These are phyloP conservation scores for Aleiodes sp. DNA, from an alignment of 1,140 invertebrate species.

Conservation along the genomic window DNA sequence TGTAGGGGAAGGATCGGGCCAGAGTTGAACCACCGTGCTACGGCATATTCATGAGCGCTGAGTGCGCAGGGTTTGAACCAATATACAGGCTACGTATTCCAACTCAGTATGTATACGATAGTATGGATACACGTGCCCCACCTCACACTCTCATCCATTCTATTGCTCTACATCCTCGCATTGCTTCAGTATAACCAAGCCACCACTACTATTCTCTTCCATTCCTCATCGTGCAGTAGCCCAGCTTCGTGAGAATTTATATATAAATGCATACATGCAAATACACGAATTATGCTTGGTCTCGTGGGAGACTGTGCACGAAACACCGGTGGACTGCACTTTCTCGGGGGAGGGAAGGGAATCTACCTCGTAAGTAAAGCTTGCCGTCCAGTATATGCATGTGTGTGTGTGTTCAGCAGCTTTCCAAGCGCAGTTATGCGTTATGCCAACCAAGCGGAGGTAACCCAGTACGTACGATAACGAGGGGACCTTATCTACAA, in stretches of 20 bases:
- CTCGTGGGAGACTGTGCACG: conserved; percentile 13
- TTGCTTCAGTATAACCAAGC: conserved; percentile 6
- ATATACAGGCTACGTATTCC: conserved; percentile 47
- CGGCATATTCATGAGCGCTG: conserved; percentile 60
- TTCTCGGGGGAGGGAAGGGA: conserved; percentile 11
- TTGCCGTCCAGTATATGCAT: neutral
- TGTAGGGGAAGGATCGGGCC: conserved; percentile 42
- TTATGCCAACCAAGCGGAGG: conserved; percentile 5
- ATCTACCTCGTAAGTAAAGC: conserved; percentile 30
- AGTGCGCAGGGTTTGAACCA: conserved; percentile 57
- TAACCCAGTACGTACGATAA: neutral
- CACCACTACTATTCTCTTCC: neutral
- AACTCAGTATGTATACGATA: conserved; percentile 35
- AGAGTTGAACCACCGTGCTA: conserved; percentile 52
- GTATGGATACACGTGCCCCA: conserved; percentile 15
- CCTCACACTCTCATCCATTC: neutral
- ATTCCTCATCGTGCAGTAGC: neutral
- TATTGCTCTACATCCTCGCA: neutral
- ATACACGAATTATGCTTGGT: conserved; percentile 36
- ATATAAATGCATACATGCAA: conserved; percentile 35
- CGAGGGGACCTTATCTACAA: conserved; percentile 9
- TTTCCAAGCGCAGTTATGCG: neutral
- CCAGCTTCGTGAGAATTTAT: conserved; percentile 35
- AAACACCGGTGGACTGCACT: conserved; percentile 25
- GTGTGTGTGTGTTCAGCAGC: conserved; percentile 23